These are phyloP conservation scores for Chaenodraco wilsoni DNA, from an alignment of 2,797 vertebrate species.

Conservation along the genomic window DNA sequence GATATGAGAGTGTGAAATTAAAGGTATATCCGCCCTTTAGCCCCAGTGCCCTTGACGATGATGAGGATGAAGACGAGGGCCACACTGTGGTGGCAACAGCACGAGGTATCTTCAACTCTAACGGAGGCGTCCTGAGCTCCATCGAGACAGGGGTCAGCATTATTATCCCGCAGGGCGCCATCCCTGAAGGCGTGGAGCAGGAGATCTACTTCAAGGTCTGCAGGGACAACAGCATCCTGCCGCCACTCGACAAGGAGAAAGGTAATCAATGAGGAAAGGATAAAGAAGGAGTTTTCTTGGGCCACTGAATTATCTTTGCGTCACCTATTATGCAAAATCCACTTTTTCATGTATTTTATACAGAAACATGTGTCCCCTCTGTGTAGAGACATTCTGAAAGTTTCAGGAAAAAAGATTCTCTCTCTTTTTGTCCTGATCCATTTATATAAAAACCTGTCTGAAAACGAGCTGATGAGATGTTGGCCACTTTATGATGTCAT, in stretches of 20 bases:
- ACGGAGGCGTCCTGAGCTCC: slow-evolving; percentile 97
- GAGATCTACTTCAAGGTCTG: slow-evolving; percentile 99
- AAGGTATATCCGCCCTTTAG: slow-evolving; percentile 81
- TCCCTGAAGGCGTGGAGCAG: slow-evolving; percentile 96
- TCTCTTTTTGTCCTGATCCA: too few relatives aligned
- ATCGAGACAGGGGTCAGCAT: slow-evolving; percentile 99
- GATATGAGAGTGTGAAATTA: slow-evolving; percentile 22
- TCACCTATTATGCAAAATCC: too few relatives aligned
- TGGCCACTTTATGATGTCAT: too few relatives aligned
- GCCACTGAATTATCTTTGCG: background rate
- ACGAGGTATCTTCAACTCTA: slow-evolving; percentile 95
- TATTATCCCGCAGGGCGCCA: slow-evolving; percentile 98
- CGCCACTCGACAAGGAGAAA: slow-evolving; percentile 98
- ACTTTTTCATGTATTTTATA: too few relatives aligned
- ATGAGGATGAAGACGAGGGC: slow-evolving; percentile 97
- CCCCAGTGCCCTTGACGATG: slow-evolving; percentile 95
- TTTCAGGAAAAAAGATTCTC: too few relatives aligned
- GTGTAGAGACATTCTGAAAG: too few relatives aligned
- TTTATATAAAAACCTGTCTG: too few relatives aligned
- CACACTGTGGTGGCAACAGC: slow-evolving; percentile 98
- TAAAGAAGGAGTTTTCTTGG: background rate
- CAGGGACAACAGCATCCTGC: slow-evolving; percentile 98
- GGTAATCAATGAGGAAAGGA: slow-evolving; percentile 77
- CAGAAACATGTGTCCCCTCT: too few relatives aligned
- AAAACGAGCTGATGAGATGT: too few relatives aligned